Evolutionary conservation across 2,113 vertebrate genomes (phyloP).

Genomic region (Sylvilagus bachmani): DNA sequence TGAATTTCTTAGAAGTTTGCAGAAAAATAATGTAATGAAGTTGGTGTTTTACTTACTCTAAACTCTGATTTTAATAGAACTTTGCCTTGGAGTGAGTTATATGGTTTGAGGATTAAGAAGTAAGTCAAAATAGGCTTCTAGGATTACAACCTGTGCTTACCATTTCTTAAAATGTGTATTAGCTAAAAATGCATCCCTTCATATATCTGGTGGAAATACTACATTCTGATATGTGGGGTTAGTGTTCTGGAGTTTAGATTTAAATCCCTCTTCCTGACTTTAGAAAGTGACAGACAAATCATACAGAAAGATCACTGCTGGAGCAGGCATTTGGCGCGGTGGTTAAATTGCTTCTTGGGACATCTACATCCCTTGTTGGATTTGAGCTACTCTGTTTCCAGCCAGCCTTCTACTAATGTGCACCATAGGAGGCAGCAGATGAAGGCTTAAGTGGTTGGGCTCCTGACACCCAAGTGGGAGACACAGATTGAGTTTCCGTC

Average conservation of each 20-base stretch:
- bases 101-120: slow-evolving; percentile 30
- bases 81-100: slow-evolving; percentile 31
- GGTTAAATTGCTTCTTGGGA: no score
- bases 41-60: not conserved
- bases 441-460: no score
- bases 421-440: no score
- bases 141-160: not conserved
- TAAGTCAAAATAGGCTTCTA: not conserved
- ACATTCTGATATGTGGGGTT: not conserved
- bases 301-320: not conserved
- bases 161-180: slow-evolving; percentile 20
- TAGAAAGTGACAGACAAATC: not conserved
- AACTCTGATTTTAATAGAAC: slow-evolving; percentile 4
- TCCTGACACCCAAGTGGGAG: no score
- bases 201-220: not conserved
- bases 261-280: not conserved
- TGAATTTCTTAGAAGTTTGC: slow-evolving; percentile 16
- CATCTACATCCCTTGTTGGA: no score
- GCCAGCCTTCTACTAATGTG: no score
- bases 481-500: no score
- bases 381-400: no score
- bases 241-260: not conserved
- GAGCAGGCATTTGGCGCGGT: no score
- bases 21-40: slow-evolving; percentile 54
- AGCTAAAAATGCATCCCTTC: not conserved